A percentile compares a stretch with the other conserved stretches of the same genome.
Evolutionary conservation across 2,888 invertebrate genomes (phyloP).

Genomic region (Drosophila neoperkinsi): DNA sequence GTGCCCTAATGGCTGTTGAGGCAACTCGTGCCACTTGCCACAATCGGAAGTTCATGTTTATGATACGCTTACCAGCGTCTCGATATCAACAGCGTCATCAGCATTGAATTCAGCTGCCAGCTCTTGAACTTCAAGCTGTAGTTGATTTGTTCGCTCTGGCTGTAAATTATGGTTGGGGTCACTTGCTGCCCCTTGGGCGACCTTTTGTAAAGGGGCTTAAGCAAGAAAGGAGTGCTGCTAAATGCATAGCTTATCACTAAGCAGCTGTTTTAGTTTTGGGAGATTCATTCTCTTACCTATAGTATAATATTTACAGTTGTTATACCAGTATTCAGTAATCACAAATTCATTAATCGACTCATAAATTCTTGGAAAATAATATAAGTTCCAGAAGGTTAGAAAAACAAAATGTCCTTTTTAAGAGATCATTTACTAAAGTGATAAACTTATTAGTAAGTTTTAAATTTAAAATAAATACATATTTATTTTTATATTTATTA

Average conservation of each 20-base stretch:
- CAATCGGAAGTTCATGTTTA: slow-evolving; percentile 75
- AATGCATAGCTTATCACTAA: not conserved
- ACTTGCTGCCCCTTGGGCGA: slow-evolving; percentile 5
- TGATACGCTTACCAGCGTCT: slow-evolving; percentile 58
- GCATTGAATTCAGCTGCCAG: slow-evolving; percentile 56
- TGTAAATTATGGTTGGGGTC: slow-evolving; percentile 15
- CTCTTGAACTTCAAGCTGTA: slow-evolving; percentile 5
- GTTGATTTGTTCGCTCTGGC: slow-evolving; percentile 23
- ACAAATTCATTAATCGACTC: not conserved
- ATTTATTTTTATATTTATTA: not conserved
- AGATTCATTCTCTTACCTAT: not conserved
- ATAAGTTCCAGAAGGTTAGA: not conserved
- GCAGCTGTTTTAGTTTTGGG: not conserved
- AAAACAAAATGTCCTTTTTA: not conserved
- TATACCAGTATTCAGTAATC: not conserved
- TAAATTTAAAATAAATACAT: not conserved
- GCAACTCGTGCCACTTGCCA: slow-evolving; percentile 71
- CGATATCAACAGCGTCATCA: slow-evolving; percentile 32
- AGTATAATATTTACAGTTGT: not conserved
- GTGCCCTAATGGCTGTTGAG: slow-evolving; percentile 45
- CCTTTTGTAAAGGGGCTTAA: slow-evolving; percentile 10
- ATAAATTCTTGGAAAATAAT: not conserved
- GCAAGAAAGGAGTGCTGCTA: not conserved
- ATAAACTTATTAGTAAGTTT: not conserved
- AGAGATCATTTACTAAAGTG: not conserved